A percentile compares a stretch with the other conserved stretches of the same genome.
These are phyloP conservation scores for Orycteropus afer DNA, from an alignment of 2,113 vertebrate species.

Conservation along the genomic window DNA sequence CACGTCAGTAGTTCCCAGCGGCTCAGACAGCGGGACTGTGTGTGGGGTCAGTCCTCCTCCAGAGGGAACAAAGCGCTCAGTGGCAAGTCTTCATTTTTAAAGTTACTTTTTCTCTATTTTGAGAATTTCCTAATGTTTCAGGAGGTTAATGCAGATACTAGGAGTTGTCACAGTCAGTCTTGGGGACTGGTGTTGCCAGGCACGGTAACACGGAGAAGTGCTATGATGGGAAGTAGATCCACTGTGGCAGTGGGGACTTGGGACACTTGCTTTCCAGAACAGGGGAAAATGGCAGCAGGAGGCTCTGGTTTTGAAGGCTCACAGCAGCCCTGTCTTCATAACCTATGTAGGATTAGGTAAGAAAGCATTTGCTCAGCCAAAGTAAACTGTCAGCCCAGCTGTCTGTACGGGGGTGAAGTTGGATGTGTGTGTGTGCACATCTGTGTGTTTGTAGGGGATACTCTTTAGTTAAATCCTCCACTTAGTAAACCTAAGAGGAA, in stretches of 20 bases:
- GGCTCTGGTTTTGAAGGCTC: not conserved
- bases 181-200: not conserved
- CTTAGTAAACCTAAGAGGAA: not conserved
- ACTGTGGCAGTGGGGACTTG: not conserved
- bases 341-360: not conserved
- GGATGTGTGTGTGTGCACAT: not conserved
- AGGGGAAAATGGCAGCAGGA: not conserved
- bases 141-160: not conserved
- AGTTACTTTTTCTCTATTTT: not conserved
- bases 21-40: not conserved
- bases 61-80: not conserved
- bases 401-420: not conserved
- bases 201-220: not conserved
- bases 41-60: not conserved
- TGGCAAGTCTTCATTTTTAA: not conserved
- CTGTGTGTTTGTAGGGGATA: not conserved
- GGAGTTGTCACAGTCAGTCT: not conserved
- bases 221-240: not conserved
- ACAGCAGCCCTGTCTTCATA: not conserved
- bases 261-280: not conserved
- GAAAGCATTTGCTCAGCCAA: not conserved
- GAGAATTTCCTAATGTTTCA: not conserved
- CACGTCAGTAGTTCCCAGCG: not conserved
- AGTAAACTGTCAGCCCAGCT: not conserved
- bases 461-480: constrained; percentile 12